These are phyloP conservation scores for Spilosoma lubricipeda DNA, from an alignment of 2,888 invertebrate species.

Conservation along the genomic window DNA sequence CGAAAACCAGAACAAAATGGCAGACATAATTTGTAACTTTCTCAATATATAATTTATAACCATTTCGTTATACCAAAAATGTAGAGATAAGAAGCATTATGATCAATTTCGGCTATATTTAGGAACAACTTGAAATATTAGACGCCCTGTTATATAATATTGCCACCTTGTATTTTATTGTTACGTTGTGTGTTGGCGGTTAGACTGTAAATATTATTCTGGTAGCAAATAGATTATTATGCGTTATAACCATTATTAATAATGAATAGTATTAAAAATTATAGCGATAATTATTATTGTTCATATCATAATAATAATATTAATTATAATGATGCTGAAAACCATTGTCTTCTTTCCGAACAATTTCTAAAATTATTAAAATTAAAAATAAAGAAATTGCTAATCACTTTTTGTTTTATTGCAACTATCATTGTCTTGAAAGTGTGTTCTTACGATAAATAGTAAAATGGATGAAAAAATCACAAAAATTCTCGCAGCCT, in stretches of 20 bases:
- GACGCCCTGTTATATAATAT: constrained; percentile 59
- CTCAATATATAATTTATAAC: too few species aligned
- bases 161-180: constrained; percentile 64
- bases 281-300: constrained; percentile 87
- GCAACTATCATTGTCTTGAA: background rate
- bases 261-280: constrained; percentile 77
- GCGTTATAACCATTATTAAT: constrained; percentile 81
- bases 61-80: too few species aligned
- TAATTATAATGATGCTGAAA: constrained; percentile 85
- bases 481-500: background rate
- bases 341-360: constrained; percentile 91
- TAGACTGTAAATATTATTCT: constrained; percentile 72
- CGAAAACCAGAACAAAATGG: too few species aligned
- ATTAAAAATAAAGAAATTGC: constrained; percentile 87
- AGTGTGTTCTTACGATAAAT: background rate
- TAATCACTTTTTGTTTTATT: constrained; percentile 78
- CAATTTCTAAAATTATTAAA: constrained; percentile 91
- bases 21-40: too few species aligned
- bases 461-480: background rate
- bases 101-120: background rate
- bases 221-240: constrained; percentile 78
- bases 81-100: background rate
- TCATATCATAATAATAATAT: constrained; percentile 91
- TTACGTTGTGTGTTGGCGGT: constrained; percentile 70
- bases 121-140: constrained; percentile 55